These are phyloP conservation scores for Melanerpes aurifrons DNA, from an alignment of 2,113 vertebrate species.

Conservation along the genomic window DNA sequence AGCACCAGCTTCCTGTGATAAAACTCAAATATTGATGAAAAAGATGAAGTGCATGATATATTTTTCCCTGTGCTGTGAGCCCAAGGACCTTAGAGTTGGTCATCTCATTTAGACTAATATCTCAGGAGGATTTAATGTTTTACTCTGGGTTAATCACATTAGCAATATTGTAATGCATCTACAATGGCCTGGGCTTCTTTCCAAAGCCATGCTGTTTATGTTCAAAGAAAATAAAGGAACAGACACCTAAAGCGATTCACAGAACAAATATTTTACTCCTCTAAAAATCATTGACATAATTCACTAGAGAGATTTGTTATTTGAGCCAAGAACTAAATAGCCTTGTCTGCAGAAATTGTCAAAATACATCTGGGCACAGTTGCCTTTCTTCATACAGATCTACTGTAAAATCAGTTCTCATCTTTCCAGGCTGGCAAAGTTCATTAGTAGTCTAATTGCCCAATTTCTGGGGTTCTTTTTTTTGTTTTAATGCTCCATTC, in stretches of 20 bases:
- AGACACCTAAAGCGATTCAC: constrained; percentile 46
- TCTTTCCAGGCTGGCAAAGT: constrained; percentile 46
- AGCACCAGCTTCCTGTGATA: background rate
- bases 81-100: background rate
- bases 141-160: constrained; percentile 46
- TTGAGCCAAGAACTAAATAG: constrained; percentile 55
- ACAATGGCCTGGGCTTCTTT: constrained; percentile 37
- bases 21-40: background rate
- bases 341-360: constrained; percentile 50
- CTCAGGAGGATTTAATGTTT: constrained; percentile 31
- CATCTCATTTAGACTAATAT: constrained; percentile 10
- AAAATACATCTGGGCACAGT: background rate
- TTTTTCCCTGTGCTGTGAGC: background rate
- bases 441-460: constrained; percentile 55
- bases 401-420: constrained; percentile 56
- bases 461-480: background rate
- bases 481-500: background rate
- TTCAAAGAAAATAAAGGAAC: constrained; percentile 52
- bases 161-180: constrained; percentile 9
- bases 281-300: constrained; percentile 43
- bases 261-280: constrained; percentile 49
- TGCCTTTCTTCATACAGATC: constrained; percentile 33
- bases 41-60: background rate
- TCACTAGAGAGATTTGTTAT: constrained; percentile 34
- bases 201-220: constrained; percentile 12